Base-by-base conservation (phyloP, 2,113 vertebrate genomes). In the Poecilia latipinna region DNA sequence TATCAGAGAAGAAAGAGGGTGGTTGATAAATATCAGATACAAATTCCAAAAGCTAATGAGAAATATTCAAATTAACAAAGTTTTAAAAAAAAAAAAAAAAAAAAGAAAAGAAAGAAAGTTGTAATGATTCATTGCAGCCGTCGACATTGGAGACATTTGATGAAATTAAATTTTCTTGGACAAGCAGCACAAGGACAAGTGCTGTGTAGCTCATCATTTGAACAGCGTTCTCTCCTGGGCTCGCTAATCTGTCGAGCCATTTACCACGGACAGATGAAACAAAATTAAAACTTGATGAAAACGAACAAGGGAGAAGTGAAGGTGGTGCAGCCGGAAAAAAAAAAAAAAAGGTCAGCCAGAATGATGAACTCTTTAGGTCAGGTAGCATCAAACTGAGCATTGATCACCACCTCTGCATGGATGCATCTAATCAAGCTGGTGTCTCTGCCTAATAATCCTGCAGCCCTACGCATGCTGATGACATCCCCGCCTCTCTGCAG, bases 341-440 rank as follows among this genome's bases (percentile, higher is more conserved):
- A 29, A 37, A 37, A 72, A 4, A 92, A 57, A 91, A 94, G 68
- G 60, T 92, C 86, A 89, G 65, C 26, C 39, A 13, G 86, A 79
- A 91, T 91, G 92, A 94, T 90, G 70, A 91, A 93, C 74, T 91
- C 91, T 67, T 89, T n/a, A 79, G 84, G 70, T 93, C 85, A 78
- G 72, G 73, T 28, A 64, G 77, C 82, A 91, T 91, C 82, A 92
- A 86, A 86, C 54, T n/a, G 61, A 85, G 78, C 84, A 92, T 90
- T 89, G 92, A 95, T 94, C 92, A 92, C 69, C 70, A 10, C 76
- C 44, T 15, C 75, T 44, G 76, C 74, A 93, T 76, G 70, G 86
- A 89, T 86, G 60, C 65, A 60, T 89, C 79, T 87, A 86, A 92
- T 93, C 93, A 93, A 91, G 76, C 91, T 26, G 15, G 61, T 79